phyloP scores from a whole-genome alignment of 2,113 vertebrate genomes.

The Heterochromis multidens region DNA sequence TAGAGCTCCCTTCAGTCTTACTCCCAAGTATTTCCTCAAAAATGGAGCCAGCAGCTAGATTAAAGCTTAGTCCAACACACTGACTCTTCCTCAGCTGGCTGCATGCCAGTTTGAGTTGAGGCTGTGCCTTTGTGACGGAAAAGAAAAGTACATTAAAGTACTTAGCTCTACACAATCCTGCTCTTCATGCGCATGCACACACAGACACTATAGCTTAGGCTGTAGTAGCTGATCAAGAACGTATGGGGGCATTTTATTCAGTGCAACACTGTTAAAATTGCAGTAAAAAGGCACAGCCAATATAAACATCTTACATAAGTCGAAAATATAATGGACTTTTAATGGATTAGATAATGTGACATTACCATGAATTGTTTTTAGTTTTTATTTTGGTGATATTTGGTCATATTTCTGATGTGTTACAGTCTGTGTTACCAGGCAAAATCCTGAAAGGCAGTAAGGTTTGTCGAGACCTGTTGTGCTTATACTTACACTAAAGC shows the following conservation, averaged over 20 bases:
- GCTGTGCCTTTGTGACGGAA: conserved; percentile 22
- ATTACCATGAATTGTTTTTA: neutral
- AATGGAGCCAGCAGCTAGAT: conserved; percentile 37
- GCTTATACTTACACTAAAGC: neutral
- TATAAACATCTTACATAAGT: neutral
- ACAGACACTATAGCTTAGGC: conserved; percentile 6
- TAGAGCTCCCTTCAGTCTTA: conserved; percentile 11
- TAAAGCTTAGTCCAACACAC: conserved; percentile 3
- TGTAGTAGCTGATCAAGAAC: conserved; percentile 15
- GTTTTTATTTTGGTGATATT: neutral
- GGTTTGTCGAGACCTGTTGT: neutral
- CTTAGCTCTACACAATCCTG: conserved; percentile 35
- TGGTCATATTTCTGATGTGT: neutral
- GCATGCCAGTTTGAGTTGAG: conserved; percentile 28
- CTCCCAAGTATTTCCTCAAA: conserved; percentile 19
- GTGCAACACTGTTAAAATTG: neutral
- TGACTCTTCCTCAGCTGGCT: conserved; percentile 23
- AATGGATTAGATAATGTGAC: neutral
- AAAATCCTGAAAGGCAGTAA: neutral
- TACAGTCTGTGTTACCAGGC: neutral
- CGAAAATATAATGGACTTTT: neutral
- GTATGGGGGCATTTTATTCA: neutral
- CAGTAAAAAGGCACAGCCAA: neutral
- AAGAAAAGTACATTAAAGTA: conserved; percentile 50
- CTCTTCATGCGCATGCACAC: conserved; percentile 25